A percentile compares a stretch with the other conserved stretches of the same genome.
These are phyloP conservation scores for Drosophila punjabiensis DNA, from an alignment of 1,140 invertebrate species.

Conservation along the genomic window DNA sequence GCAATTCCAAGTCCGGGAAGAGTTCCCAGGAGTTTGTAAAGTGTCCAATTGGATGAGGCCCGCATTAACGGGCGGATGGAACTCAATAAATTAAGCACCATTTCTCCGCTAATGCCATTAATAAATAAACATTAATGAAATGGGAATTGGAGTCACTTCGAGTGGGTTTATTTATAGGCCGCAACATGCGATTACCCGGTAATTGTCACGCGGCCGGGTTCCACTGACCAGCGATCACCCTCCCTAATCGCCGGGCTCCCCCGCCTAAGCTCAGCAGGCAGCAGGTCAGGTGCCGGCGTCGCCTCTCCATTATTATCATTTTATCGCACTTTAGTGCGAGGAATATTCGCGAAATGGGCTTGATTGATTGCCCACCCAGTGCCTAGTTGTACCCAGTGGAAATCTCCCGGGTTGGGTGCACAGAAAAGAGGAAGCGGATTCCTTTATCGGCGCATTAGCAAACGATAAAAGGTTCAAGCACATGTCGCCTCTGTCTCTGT, in stretches of 20 bases:
- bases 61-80: constrained; percentile 4
- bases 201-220: constrained; percentile 38
- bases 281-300: constrained; percentile 24
- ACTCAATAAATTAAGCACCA: neutral
- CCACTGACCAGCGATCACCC: constrained; percentile 21
- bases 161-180: constrained; percentile 31
- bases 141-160: constrained; percentile 8
- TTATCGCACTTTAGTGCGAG: constrained; percentile 36
- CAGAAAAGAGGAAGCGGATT: constrained; percentile 9
- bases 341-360: constrained; percentile 20
- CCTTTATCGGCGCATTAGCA: constrained; percentile 1
- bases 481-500: neutral
- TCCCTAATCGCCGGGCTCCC: neutral
- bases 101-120: constrained; percentile 12
- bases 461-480: constrained; percentile 8
- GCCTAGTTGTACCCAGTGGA: constrained; percentile 8
- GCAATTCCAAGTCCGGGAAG: neutral
- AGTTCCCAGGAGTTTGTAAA: neutral
- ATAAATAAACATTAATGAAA: constrained; percentile 28
- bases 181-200: constrained; percentile 26
- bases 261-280: constrained; percentile 5
- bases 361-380: constrained; percentile 35
- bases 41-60: constrained; percentile 21
- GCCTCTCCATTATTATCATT: constrained; percentile 5
- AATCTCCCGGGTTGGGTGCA: constrained; percentile 25